Evolutionary conservation across 1,140 invertebrate genomes (phyloP).

Genomic region (Listronotus oregonensis): DNA sequence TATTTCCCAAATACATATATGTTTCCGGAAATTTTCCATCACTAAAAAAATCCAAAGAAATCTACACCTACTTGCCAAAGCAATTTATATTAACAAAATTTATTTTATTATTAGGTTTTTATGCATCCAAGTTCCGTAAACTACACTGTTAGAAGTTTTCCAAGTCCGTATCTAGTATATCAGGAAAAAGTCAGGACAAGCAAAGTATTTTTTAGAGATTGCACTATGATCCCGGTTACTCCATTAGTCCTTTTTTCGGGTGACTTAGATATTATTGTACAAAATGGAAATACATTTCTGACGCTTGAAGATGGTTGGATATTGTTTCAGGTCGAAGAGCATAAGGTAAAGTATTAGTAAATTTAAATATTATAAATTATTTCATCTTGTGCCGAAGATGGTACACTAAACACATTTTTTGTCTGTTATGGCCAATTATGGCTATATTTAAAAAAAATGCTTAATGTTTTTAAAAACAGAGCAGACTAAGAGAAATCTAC

Average conservation of each 20-base stretch:
- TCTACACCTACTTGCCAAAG: too few species aligned
- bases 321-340: constrained; percentile 74
- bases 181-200: constrained; percentile 84
- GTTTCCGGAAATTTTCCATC: too few species aligned
- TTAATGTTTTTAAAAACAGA: too few species aligned
- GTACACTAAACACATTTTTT: too few species aligned
- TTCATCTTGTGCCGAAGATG: too few species aligned
- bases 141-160: constrained; percentile 66
- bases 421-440: too few species aligned
- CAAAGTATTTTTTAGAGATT: constrained; percentile 78
- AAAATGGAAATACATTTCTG: constrained; percentile 74
- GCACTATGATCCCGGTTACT: constrained; percentile 77
- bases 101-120: constrained; percentile 56
- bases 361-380: too few species aligned
- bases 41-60: too few species aligned
- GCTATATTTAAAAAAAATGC: too few species aligned
- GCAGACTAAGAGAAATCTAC: too few species aligned
- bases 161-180: constrained; percentile 79
- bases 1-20: too few species aligned
- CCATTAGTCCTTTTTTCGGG: constrained; percentile 82
- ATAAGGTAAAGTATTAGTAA: constrained; percentile 69
- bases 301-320: constrained; percentile 86
- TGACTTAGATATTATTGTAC: constrained; percentile 72
- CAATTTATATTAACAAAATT: constrained; percentile 1
- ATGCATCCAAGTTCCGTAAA: constrained; percentile 83